A percentile compares a stretch with the other conserved stretches of the same genome.
Evolutionary conservation across 2,888 invertebrate species (phyloP).

Genomic region (Aleiodes alternator): DNA sequence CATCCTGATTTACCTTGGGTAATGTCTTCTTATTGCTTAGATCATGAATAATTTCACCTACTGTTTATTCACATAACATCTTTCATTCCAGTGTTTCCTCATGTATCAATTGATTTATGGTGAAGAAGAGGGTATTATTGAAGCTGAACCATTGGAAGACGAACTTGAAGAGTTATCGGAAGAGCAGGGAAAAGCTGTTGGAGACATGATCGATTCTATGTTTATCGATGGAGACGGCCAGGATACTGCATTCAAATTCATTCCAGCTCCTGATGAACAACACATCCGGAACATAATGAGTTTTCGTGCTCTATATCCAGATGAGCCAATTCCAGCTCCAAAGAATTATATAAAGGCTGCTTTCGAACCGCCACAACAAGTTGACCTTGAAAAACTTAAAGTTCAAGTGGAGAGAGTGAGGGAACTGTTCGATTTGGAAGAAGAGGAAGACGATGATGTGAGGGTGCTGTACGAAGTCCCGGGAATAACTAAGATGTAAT

Average conservation of each 20-base stretch:
- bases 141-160: conserved; percentile 44
- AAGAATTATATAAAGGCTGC: conserved; percentile 56
- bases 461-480: neutral
- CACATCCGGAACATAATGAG: conserved; percentile 62
- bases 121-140: conserved; percentile 51
- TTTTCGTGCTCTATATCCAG: conserved; percentile 63
- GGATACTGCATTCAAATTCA: neutral
- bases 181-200: conserved; percentile 48
- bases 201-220: conserved; percentile 54
- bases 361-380: conserved; percentile 52
- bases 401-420: conserved; percentile 45
- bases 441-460: conserved; percentile 10
- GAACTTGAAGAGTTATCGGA: conserved; percentile 42
- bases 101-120: conserved; percentile 51
- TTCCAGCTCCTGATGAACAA: conserved; percentile 61
- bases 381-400: conserved; percentile 34
- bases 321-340: conserved; percentile 59
- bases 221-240: conserved; percentile 44
- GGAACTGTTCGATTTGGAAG: conserved; percentile 54
- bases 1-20: conserved; percentile 61
- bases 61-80: conserved; percentile 12
- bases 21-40: conserved; percentile 6
- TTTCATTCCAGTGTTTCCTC: conserved; percentile 51
- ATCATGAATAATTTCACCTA: neutral
- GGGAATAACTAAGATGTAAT: no score